Evolutionary conservation across 2,888 invertebrate genomes (phyloP), one percentile per base, ranked within the genome.

Genomic region (Heteropelma amictum): DNA sequence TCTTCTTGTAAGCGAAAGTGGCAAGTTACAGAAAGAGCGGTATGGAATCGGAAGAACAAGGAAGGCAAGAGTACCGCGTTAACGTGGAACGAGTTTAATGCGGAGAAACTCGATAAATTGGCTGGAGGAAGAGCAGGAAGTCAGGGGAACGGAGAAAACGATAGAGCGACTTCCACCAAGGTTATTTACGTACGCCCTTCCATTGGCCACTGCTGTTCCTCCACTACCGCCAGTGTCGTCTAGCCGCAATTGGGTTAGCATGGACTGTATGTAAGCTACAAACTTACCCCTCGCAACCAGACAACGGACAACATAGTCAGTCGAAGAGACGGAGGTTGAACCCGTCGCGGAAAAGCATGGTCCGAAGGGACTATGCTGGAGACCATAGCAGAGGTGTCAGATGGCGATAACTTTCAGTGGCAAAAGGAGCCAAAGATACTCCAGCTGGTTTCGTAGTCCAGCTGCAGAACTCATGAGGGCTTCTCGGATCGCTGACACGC

Each of bases 171-270:
- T 6, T 3, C 7, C 61, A 23, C 28, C 35, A 26, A 42, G 61
- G 78, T 83, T 82, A 81, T 82, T 84, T 84, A 83, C 76, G 79
- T 76, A 77, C 70, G 47, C 38, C 42, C 42, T n/a, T n/a, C 74
- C 72, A 60, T 69, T 19, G 53, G 58, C 58, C 72, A 65, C 72
- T 65, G 72, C 65, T 72, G 60, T 35, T 65, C 71, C 26, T 71
- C 80, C 83, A 81, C 70, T 77, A 77, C 80, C 76, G 72, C 80
- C 83, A 81, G 68, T 77, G 78, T 81, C 76, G 80, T 81, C 80
- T 79, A 58, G 61, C 81, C 82, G 72, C 83, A 83, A 84, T 84
- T 81, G 83, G 81, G 83, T 84, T 84, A 72, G 42, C 58, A 49
- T 51, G 72, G 42, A 58, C 72, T 72, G 51, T 58, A n/a, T n/a